Base-by-base conservation (phyloP, 2,113 vertebrate genomes). In the Carlito syrichta region DNA sequence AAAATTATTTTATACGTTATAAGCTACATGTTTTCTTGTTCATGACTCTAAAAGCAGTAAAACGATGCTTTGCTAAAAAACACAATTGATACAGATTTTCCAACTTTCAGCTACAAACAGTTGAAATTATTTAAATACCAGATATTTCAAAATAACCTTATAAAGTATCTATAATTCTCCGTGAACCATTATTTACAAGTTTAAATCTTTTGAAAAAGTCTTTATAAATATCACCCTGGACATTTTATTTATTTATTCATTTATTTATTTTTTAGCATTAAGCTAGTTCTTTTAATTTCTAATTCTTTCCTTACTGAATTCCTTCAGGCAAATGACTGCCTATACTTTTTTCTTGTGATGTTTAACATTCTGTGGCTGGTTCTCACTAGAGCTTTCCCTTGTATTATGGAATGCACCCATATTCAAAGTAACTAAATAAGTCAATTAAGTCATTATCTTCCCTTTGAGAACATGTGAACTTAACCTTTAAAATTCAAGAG, bases 51-150 rank as follows among this genome's bases (percentile, higher is more conserved):
- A 95, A 89, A 84, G 43, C 58, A 89, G 22, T 48, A 23, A 56
- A 78, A 85, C 68, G 32, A 68, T 50, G 22, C 2, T 68, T 71
- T 79, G 4, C 43, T 89, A 40, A 43, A 89, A 92, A 92, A 6
- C 38, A 43, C 50, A 38, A 69, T 43, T 38, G 50, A 82, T 35
- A 74, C 0, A 86, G 71, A 58, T 40, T 86, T 63, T 68, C 54
- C 81, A 79, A 78, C 54, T 86, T 66, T 84, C 25, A 66, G 58
- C 17, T 63, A 54, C 16, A 82, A 73, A 32, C 16, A 40, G 20
- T 79, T 77, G 19, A 83, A 83, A 74, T 86, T 91, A 58, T 79
- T 96, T 91, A 84, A 82, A 52, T 50, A 74, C 8, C 45, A 90
- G 71, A 4, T 27, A 86, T 73, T 35, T 79, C 40, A 83, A 94